These are phyloP conservation scores for Hyalella azteca DNA, from an alignment of 2,888 invertebrate genomes.

Conservation along the genomic window DNA sequence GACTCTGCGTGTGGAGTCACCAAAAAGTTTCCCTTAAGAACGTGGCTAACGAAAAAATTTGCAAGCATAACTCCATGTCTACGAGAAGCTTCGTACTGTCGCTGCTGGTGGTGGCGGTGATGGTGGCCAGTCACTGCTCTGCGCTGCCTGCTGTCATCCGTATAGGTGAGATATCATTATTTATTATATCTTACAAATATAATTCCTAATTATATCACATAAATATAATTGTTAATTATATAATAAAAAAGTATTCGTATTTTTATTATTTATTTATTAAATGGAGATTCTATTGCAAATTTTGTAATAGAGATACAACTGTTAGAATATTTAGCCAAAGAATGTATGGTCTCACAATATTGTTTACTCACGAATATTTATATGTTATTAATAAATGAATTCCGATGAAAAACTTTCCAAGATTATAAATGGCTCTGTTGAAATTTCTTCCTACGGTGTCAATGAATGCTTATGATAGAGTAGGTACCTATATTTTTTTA, in stretches of 20 bases:
- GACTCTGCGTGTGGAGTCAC: too few relatives aligned
- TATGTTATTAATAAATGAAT: too few relatives aligned
- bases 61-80: too few relatives aligned
- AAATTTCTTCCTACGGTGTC: too few relatives aligned
- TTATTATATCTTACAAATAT: not conserved
- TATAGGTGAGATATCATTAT: not conserved
- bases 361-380: too few relatives aligned
- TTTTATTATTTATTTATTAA: not conserved
- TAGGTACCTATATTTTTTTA: too few relatives aligned
- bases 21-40: too few relatives aligned
- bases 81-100: too few relatives aligned
- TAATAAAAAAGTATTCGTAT: not conserved
- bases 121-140: not conserved
- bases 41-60: too few relatives aligned
- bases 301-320: not conserved
- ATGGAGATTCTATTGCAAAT: not conserved
- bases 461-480: too few relatives aligned
- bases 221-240: not conserved
- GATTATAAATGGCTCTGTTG: too few relatives aligned
- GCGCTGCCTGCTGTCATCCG: conserved; percentile 22
- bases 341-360: not conserved
- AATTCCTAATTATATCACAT: not conserved
- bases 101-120: not conserved
- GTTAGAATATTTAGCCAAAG: not conserved
- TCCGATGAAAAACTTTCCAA: too few relatives aligned